These are phyloP conservation scores for Leptatherina wallacei DNA, from an alignment of 2,797 vertebrate species.

Conservation along the genomic window DNA sequence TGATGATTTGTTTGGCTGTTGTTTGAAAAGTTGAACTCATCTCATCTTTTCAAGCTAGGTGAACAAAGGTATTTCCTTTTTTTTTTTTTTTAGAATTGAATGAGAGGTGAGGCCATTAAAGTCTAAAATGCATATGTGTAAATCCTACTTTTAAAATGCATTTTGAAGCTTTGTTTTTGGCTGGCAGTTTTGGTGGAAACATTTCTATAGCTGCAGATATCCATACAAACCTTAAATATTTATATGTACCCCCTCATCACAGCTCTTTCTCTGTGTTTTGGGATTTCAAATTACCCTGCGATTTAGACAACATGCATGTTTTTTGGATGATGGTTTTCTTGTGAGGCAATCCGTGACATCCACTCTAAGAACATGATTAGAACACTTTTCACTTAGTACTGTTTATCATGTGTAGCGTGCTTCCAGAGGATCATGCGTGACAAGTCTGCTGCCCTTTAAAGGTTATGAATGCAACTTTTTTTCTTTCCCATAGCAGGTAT, in stretches of 20 bases:
- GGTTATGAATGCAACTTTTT: constrained; percentile 34
- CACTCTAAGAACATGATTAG: neutral
- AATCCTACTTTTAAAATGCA: neutral
- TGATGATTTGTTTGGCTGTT: neutral
- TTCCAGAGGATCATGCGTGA: constrained; percentile 15
- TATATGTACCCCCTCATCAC: neutral
- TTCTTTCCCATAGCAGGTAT: neutral
- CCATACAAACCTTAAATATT: no score
- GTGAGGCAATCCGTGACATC: neutral
- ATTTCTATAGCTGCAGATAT: no score
- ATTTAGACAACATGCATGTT: no score
- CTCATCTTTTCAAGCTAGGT: neutral
- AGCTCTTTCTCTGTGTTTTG: neutral
- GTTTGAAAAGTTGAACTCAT: neutral
- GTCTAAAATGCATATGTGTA: neutral
- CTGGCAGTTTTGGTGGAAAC: neutral
- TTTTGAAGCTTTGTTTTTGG: neutral
- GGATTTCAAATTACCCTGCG: no score
- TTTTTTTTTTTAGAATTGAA: neutral
- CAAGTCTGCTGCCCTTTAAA: constrained; percentile 61
- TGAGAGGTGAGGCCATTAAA: neutral
- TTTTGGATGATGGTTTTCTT: neutral
- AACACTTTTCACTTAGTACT: neutral
- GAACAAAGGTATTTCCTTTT: no score
- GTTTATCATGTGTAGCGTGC: constrained; percentile 5